A percentile compares a stretch with the other conserved stretches of the same genome.
Conservation (phyloP, 2,113 vertebrate species). For the Microcebus lehilahytsara region DNA sequence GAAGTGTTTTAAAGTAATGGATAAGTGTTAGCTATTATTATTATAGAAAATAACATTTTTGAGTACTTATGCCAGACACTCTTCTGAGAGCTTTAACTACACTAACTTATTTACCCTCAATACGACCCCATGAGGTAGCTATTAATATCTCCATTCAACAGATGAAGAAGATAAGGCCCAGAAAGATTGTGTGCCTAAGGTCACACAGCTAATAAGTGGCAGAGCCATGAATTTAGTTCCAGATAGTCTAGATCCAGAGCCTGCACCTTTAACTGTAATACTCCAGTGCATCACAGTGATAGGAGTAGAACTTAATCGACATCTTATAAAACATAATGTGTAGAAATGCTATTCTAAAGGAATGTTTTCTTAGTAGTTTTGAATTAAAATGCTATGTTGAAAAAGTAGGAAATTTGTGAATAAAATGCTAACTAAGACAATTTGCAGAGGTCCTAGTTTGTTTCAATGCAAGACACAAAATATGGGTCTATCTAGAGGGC, state of each 20-base stretch:
- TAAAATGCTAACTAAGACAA: not conserved
- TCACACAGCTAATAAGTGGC: not conserved
- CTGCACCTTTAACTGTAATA: accelerated
- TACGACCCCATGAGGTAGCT: not conserved
- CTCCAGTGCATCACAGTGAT: not conserved
- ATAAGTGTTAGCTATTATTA: not conserved
- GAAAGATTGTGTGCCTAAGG: too few relatives aligned
- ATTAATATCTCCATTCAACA: not conserved
- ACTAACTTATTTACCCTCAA: not conserved
- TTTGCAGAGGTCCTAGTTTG: not conserved
- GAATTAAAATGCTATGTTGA: not conserved
- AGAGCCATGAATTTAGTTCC: not conserved
- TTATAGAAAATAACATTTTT: not conserved
- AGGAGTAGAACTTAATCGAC: not conserved
- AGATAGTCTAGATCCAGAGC: not conserved
- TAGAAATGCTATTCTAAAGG: not conserved
- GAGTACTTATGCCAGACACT: not conserved
- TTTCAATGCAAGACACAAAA: not conserved
- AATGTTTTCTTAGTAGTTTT: not conserved
- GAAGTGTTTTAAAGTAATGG: not conserved
- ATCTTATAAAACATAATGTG: not conserved
- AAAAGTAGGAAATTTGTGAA: conserved; percentile 18
- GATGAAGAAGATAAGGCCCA: not conserved
- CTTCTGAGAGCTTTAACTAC: not conserved
- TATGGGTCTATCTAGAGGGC: not conserved